Base-by-base conservation (phyloP, 2,113 vertebrate species). In the Chamaetylas fuelleborni region DNA sequence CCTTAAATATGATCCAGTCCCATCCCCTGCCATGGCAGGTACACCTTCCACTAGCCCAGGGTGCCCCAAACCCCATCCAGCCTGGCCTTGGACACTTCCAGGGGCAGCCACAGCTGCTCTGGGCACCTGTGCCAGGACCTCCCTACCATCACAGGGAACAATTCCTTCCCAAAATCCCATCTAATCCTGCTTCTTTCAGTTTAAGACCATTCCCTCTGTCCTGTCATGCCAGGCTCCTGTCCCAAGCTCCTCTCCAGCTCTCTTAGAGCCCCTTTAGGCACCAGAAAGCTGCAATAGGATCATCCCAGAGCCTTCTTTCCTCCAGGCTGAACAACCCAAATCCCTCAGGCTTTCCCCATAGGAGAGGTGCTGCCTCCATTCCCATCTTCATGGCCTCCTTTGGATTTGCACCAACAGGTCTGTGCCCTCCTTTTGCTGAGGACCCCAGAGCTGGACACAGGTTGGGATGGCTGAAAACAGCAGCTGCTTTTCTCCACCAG, bases 51-150 rank as follows among this genome's bases (percentile, higher is more conserved):
- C 34, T 25, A 1, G 12, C 15, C 29, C 51, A 74, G 2, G 42
- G 0, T 85, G 19, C 47, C 40, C 47, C 56, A 28, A 54, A 2
- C 8, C 23, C 19, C 0, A 1, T 22, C 29, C 47, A 70, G 0
- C n/a, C 47, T 53, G 64, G 33, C 64, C 12, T 62, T 9, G 74
- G 19, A 1, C 29, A 40, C 16, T 70, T 0, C 6, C 64, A 47
- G 47, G 47, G 40, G 24, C 73, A 54, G 28, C 29, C 56, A 14
- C n/a, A 61, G 64, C 73, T 70, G 1, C 56, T 28, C 64, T 61
- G 38, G 72, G 33, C 26, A 60, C 6, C 14, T 66, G 43, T 50
- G 31, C 53, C 72, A 45, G 38, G 22, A 6, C 26, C 45, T 77
- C 0, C 0, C 3, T 22, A 15, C 18, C 14, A 23, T 38, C 14